Evolutionary conservation across 2,888 invertebrate genomes (phyloP).

Genomic region (Steinernema carpocapsae): DNA sequence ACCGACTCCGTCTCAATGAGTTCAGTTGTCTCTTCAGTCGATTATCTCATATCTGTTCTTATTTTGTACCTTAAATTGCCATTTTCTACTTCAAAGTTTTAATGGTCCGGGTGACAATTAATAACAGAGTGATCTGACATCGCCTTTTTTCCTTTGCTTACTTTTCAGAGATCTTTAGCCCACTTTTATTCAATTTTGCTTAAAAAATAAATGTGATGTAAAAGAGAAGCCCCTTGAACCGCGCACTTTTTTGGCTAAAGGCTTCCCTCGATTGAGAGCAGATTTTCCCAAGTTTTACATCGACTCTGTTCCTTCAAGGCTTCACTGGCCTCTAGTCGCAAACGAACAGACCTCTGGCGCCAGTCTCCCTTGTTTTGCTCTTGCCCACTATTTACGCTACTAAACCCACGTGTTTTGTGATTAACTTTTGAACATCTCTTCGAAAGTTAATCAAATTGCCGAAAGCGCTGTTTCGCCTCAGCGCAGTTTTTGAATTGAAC

Average conservation of each 20-base stretch:
- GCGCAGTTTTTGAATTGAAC: slow-evolving; percentile 2
- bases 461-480: no score
- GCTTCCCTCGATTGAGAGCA: slow-evolving; percentile 9
- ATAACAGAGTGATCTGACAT: no score
- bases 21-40: not conserved
- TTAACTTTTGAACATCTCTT: not conserved
- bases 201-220: no score
- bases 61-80: no score
- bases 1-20: not conserved
- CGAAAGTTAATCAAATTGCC: not conserved
- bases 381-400: not conserved
- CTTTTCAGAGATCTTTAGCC: no score
- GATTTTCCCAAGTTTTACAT: not conserved
- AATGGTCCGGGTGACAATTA: no score
- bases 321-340: no score
- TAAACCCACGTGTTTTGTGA: not conserved
- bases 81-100: no score
- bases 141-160: no score
- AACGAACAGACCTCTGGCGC: not conserved
- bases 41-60: no score
- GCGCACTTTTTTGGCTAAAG: not conserved
- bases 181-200: no score
- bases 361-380: not conserved
- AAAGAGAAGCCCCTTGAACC: not conserved
- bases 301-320: not conserved